Evolutionary conservation across 2,797 vertebrate genomes (phyloP), one percentile per base, ranked within the genome.

Genomic region (Antrozous pallidus): DNA sequence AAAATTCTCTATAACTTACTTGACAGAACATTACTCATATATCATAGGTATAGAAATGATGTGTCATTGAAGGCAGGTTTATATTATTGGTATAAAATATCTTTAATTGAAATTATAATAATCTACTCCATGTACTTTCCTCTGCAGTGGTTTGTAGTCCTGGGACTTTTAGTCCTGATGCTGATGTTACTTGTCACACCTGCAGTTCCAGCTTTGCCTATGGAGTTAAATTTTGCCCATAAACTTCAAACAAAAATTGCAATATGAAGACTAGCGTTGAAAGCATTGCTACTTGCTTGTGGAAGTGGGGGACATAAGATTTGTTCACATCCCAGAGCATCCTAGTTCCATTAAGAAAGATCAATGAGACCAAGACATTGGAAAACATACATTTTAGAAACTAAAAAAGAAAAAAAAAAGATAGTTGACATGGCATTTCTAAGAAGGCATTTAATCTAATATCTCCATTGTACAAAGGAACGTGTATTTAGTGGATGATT

Each of bases 91-190:
- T 70, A 17, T 1, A 0, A 40, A 33, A 54, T 45, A 7, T 17
- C 88, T 77, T 45, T 69, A 63, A 69, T 24, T 65, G 90, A 89
- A 70, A 74, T 54, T 0, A 10, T 63, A 58, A 84, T 86, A 6
- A 82, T 73, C 47, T 90, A 2, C n/a, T 45, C 74, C 6, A 28
- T 96, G 22, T 97, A 38, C 95, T 98, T 97, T 88, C 73, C 67
- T 97, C 93, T 75, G 3, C 98, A 98, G 98, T 98, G 95, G 98
- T 97, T 84, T 98, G 98, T 71, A 93, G 92, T 61, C 98, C 98
- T 5, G 97, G 98, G 82, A 98, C 96, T 40, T 98, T 97, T 90
- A 98, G 98, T 56, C 97, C 98, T n/a, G 94, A 96, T 94, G 91
- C 95, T 14, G 91, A 94, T 8, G 95, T 98, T 91, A 96, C 88